Evolutionary conservation across 2,113 vertebrate genomes (phyloP), one percentile per base, ranked within the genome.

Genomic region (Rhinopithecus roxellana): DNA sequence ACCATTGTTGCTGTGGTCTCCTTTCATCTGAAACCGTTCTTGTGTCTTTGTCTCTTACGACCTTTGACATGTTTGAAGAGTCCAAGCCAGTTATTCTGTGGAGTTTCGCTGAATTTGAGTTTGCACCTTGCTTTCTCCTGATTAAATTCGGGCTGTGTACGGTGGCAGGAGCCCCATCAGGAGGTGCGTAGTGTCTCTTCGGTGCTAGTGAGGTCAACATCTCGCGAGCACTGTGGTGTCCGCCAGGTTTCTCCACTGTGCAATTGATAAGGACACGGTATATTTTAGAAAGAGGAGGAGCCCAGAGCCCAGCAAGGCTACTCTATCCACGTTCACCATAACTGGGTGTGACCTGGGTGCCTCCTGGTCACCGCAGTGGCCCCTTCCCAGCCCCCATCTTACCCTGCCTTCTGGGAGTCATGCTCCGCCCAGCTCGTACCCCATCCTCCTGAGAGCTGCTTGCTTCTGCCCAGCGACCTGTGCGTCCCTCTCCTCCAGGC

Each of bases 391-490:
- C 3, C 50, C 17, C 61, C 9, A 3, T 22, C n/a, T 48, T 6
- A 5, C 32, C n/a, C 48, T 67, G 79, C 85, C 67, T 23, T 23
- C 30, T 59, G 0, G 3, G 40, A 82, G 69, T 75, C 11, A 69
- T 4, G 25, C 61, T 30, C 6, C 1, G 13, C 38, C 32, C 48
- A 3, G 48, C 87, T 22, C 6, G n/a, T 16, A 3, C 48, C 50
- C 40, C 22, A 4, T 27, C 74, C 43, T 17, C 30, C 48, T 17
- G 2, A 48, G 70, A 43, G 20, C 40, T 1, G 0, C 77, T 8
- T 0, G 4, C n/a, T 16, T 38, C n/a, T 7, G 16, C 6, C 48
- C 2, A 6, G 4, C 1, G 0, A 7, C 43, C 57, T 17, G 0
- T 8, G 57, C 17, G 38, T 52, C 35, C 82, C 64, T 27, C 40